Conservation (phyloP, 2,888 invertebrate genomes). For the Coronaproctus castanopsis region DNA sequence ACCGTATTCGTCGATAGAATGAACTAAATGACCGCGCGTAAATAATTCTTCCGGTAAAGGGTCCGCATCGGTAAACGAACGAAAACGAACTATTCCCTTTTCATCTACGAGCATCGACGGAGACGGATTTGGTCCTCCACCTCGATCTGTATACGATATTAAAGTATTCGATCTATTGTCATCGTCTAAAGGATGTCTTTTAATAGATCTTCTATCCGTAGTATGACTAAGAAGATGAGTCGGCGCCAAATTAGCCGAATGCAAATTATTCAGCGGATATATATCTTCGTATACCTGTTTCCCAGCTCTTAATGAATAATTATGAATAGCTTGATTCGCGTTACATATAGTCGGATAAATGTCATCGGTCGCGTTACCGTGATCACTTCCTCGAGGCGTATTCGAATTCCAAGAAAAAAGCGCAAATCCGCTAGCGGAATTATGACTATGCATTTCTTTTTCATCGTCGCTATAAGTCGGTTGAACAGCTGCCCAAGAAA, state of each 20-base stretch:
- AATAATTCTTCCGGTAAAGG: not conserved
- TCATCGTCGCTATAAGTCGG: constrained; percentile 42
- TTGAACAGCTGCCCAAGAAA: constrained; percentile 65
- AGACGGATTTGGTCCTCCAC: constrained; percentile 21
- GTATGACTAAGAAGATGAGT: constrained; percentile 17
- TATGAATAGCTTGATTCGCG: constrained; percentile 64
- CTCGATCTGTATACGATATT: constrained; percentile 17
- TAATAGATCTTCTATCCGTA: constrained; percentile 24
- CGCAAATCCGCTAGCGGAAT: constrained; percentile 42
- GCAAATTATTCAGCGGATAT: constrained; percentile 28
- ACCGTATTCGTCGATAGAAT: not conserved
- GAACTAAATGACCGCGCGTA: not conserved
- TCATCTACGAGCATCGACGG: constrained; percentile 72
- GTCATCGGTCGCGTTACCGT: constrained; percentile 54
- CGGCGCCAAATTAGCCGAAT: constrained; percentile 22
- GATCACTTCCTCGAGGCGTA: constrained; percentile 21
- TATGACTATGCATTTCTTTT: constrained; percentile 29
- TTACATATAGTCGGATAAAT: constrained; percentile 70
- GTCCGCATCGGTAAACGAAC: constrained; percentile 37
- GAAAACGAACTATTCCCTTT: constrained; percentile 69
- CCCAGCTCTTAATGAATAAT: constrained; percentile 53
- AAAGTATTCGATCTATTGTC: constrained; percentile 30
- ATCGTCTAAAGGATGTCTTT: constrained; percentile 25
- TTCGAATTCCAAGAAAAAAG: constrained; percentile 49
- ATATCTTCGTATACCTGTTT: constrained; percentile 54